Conservation (phyloP, 1,140 invertebrate genomes). For the Brachionus rotundiformis region DNA sequence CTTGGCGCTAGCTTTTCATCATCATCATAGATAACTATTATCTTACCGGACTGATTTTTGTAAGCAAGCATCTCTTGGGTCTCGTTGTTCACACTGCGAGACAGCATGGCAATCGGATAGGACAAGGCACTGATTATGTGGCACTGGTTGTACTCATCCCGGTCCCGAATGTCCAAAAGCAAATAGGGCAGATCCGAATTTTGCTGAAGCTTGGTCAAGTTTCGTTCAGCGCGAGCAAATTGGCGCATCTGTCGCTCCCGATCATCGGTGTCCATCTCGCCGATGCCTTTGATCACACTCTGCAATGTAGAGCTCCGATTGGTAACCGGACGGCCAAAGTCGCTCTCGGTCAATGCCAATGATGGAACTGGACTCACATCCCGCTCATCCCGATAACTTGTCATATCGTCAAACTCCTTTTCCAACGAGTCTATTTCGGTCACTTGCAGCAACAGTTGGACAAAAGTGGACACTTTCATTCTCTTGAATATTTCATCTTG, state of each 20-base stretch:
- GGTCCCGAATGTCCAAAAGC: conserved; percentile 66
- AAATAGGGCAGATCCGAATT: conserved; percentile 62
- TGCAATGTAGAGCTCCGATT: background rate
- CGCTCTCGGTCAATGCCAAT: background rate
- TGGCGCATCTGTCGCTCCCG: conserved; percentile 28
- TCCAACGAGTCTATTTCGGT: conserved; percentile 46
- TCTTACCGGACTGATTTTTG: conserved; percentile 65
- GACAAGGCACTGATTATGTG: conserved; percentile 64
- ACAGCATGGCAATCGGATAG: conserved; percentile 64
- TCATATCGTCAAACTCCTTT: background rate
- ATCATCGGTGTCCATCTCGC: conserved; percentile 61
- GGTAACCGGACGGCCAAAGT: background rate
- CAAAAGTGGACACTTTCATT: conserved; percentile 66
- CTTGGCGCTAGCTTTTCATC: conserved; percentile 63
- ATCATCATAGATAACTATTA: conserved; percentile 67
- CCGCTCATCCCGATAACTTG: background rate
- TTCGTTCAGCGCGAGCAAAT: conserved; percentile 49
- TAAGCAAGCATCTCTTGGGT: conserved; percentile 58
- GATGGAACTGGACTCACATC: conserved; percentile 14
- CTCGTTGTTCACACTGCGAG: conserved; percentile 65
- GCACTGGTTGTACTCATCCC: conserved; percentile 62
- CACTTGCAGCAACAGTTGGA: conserved; percentile 60
- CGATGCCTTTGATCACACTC: conserved; percentile 63
- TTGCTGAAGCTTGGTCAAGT: conserved; percentile 47
- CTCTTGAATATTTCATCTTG: conserved; percentile 67